Conservation (phyloP, 2,888 invertebrate genomes). For the Carabus problematicus region DNA sequence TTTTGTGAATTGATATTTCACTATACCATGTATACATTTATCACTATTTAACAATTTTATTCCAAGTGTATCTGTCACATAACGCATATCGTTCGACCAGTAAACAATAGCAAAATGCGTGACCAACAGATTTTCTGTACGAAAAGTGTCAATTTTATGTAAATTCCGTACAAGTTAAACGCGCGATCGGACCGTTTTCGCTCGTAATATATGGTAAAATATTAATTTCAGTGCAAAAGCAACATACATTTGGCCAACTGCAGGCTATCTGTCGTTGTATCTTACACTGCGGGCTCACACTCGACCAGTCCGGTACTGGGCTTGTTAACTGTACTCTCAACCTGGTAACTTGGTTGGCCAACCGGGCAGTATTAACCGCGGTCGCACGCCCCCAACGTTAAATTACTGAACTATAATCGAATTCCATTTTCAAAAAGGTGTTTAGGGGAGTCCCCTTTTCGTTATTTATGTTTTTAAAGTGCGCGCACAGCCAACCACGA, state of each 20-base stretch:
- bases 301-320: slow-evolving; percentile 44
- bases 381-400: slow-evolving; percentile 54
- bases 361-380: slow-evolving; percentile 52
- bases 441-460: slow-evolving; percentile 53
- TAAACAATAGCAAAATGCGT: too few species aligned
- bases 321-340: slow-evolving; percentile 46
- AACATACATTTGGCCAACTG: slow-evolving; percentile 47
- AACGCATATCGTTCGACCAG: too few species aligned
- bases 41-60: too few species aligned
- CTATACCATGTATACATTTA: too few species aligned
- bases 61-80: too few species aligned
- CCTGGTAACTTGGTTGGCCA: slow-evolving; percentile 38
- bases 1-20: too few species aligned
- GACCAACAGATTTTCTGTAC: too few species aligned
- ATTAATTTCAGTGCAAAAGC: slow-evolving; percentile 13
- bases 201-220: slow-evolving; percentile 7
- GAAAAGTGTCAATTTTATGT: too few species aligned
- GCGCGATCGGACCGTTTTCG: too few species aligned
- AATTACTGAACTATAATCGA: slow-evolving; percentile 56
- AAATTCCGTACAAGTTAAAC: too few species aligned
- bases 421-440: slow-evolving; percentile 57
- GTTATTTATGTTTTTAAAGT: slow-evolving; percentile 50
- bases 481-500: slow-evolving; percentile 8
- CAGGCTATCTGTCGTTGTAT: slow-evolving; percentile 49
- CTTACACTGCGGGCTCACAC: slow-evolving; percentile 46